Conservation (phyloP, 37 sponge, comb jelly and placozoan species). For the Cladorhizidae sp. region DNA sequence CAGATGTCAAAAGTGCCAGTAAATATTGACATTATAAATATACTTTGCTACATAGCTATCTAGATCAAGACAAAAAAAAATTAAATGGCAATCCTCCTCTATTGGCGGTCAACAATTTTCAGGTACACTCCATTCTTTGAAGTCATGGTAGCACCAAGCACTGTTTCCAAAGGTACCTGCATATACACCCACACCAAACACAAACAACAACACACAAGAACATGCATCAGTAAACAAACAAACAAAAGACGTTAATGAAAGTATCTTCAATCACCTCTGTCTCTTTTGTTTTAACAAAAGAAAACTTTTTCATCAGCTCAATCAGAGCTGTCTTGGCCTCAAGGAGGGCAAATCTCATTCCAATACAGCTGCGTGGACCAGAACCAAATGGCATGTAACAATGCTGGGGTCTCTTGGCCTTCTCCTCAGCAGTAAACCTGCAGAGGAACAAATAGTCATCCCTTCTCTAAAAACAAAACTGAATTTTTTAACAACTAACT, state of each 20-base stretch:
- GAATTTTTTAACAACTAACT: too few relatives aligned
- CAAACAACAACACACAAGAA: background rate
- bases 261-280: slow-evolving; percentile 50
- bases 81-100: too few relatives aligned
- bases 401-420: slow-evolving; percentile 36
- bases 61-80: too few relatives aligned
- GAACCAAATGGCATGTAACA: slow-evolving; percentile 63
- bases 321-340: slow-evolving; percentile 73
- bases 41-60: too few relatives aligned
- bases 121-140: slow-evolving; percentile 39
- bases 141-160: slow-evolving; percentile 12
- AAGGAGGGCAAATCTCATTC: slow-evolving; percentile 72
- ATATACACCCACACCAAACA: background rate
- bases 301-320: slow-evolving; percentile 38
- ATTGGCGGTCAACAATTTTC: background rate
- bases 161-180: slow-evolving; percentile 44
- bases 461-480: too few relatives aligned
- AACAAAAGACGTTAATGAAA: too few relatives aligned
- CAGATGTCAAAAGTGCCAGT: too few relatives aligned
- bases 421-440: slow-evolving; percentile 67
- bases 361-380: slow-evolving; percentile 76
- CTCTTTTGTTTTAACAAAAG: slow-evolving; percentile 46
- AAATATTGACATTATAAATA: too few relatives aligned
- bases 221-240: too few relatives aligned
- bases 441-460: too few relatives aligned